A percentile compares a stretch with the other conserved stretches of the same genome.
phyloP scores from a whole-genome alignment of 1,140 invertebrate species.

The Papilio polyxenes region DNA sequence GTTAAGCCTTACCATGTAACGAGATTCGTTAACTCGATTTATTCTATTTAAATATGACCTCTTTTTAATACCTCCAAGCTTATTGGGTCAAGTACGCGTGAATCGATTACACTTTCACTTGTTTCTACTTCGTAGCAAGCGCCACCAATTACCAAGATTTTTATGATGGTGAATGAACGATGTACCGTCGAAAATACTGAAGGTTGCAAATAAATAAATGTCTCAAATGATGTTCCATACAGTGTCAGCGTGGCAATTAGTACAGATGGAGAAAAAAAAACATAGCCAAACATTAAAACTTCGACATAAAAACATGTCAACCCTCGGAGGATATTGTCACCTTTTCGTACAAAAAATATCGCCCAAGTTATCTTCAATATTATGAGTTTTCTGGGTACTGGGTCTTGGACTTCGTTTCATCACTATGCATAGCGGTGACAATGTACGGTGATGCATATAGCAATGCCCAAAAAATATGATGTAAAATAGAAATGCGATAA shows the following conservation, averaged over 20 bases:
- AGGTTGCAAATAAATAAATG: neutral
- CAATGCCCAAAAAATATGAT: no score
- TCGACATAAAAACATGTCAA: no score
- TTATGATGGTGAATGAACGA: neutral
- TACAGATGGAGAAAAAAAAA: neutral
- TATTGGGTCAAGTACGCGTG: slow-evolving; percentile 32
- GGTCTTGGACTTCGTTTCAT: no score
- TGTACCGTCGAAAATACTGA: neutral
- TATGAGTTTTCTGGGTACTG: no score
- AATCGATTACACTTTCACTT: slow-evolving; percentile 32
- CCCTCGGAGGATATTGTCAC: no score
- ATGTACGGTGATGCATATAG: no score
- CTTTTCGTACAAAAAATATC: no score
- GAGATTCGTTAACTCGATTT: slow-evolving; percentile 21
- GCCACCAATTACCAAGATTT: neutral
- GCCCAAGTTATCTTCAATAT: no score
- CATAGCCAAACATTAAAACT: no score
- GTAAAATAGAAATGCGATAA: no score
- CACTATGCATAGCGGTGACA: no score
- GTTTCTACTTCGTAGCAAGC: neutral
- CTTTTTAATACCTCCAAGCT: slow-evolving; percentile 25
- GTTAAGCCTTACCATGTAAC: slow-evolving; percentile 17
- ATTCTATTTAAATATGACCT: slow-evolving; percentile 32
- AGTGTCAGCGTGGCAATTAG: neutral
- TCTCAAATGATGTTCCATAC: neutral